These are phyloP conservation scores for Phlogophora meticulosa DNA, from an alignment of 2,888 invertebrate genomes.

Conservation along the genomic window DNA sequence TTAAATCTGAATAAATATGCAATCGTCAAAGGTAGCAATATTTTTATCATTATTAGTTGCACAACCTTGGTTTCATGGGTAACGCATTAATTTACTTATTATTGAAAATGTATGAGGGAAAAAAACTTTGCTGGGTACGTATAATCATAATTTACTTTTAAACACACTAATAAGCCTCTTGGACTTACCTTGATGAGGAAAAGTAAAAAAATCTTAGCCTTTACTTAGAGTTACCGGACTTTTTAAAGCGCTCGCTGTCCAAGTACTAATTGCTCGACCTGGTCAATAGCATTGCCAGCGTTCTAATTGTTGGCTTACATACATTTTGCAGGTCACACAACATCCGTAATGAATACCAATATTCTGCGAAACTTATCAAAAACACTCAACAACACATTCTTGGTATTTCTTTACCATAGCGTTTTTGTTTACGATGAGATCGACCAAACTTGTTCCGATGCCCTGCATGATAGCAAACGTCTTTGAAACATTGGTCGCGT, in stretches of 20 bases:
- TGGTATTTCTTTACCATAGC: background rate
- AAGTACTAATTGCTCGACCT: background rate
- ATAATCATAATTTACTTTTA: conserved; percentile 16
- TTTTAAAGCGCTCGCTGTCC: background rate
- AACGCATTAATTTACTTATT: conserved; percentile 21
- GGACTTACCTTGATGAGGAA: background rate
- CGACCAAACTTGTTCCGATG: conserved; percentile 5
- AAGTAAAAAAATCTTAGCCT: background rate
- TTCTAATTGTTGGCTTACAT: background rate
- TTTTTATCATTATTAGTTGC: conserved; percentile 12
- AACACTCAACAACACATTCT: background rate
- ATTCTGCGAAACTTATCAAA: conserved; percentile 8
- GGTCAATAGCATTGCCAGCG: background rate
- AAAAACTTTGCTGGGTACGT: conserved; percentile 2
- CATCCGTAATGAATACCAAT: background rate
- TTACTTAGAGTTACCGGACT: background rate
- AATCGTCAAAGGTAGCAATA: conserved; percentile 16
- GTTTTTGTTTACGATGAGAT: conserved; percentile 10
- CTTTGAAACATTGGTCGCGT: conserved; percentile 14
- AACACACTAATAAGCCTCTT: background rate
- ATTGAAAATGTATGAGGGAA: background rate
- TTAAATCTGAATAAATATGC: conserved; percentile 4
- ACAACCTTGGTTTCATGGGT: conserved; percentile 19
- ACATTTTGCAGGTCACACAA: background rate
- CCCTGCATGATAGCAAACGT: conserved; percentile 20